Evolutionary conservation across 2,797 vertebrate species (phyloP).

Genomic region (Pseudomugil tenellus): DNA sequence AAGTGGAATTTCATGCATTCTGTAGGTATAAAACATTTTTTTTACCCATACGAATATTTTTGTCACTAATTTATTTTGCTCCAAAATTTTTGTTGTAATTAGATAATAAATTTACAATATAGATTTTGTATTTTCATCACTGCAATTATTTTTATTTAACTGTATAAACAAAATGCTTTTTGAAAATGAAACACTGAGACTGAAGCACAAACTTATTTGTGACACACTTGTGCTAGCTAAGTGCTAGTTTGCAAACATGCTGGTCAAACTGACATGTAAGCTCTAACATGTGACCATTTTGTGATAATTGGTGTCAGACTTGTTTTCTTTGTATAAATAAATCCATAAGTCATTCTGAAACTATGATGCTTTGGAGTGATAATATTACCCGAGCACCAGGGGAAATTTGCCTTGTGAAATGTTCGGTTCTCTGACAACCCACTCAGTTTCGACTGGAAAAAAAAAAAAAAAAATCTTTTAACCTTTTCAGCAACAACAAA

Average conservation of each 20-base stretch:
- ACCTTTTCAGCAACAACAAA: conserved; percentile 91
- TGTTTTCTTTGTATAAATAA: conserved; percentile 96
- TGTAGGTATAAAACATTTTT: background rate
- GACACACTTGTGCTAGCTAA: too few relatives aligned
- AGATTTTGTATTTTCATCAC: background rate
- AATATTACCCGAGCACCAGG: conserved; percentile 92
- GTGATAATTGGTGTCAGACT: conserved; percentile 87
- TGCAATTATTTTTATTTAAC: background rate
- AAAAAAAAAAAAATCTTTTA: conserved; percentile 91
- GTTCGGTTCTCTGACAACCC: conserved; percentile 93
- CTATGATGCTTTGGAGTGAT: conserved; percentile 95
- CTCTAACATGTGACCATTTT: conserved; percentile 22
- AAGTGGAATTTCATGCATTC: background rate
- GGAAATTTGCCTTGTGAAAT: conserved; percentile 96
- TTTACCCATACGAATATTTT: background rate
- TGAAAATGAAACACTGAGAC: too few relatives aligned
- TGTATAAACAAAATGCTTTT: conserved; percentile 10
- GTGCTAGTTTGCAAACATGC: conserved; percentile 20
- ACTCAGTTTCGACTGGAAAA: conserved; percentile 94
- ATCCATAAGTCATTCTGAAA: conserved; percentile 99
- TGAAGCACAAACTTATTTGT: too few relatives aligned
- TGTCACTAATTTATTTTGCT: background rate
- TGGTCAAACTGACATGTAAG: conserved; percentile 15
- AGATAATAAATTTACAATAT: background rate
- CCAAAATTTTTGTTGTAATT: conserved; percentile 15